These are phyloP conservation scores for Probosciger aterrimus DNA, from an alignment of 2,113 vertebrate species.

Conservation along the genomic window DNA sequence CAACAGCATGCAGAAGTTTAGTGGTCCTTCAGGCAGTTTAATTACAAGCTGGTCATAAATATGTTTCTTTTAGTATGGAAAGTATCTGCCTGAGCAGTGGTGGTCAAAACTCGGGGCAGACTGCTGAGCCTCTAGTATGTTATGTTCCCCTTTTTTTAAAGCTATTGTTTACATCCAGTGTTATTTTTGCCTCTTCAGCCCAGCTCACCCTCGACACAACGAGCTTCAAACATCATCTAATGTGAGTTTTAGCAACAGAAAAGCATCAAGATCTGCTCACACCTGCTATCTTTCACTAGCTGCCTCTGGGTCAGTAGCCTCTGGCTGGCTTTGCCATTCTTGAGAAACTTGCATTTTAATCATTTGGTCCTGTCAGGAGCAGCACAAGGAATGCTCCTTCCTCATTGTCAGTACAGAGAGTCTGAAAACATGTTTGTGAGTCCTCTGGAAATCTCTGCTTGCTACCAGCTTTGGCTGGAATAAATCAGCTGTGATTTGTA, in stretches of 20 bases:
- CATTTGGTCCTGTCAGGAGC: slow-evolving; percentile 1
- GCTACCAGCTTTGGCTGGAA: not conserved
- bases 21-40: not conserved
- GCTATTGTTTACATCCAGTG: not conserved
- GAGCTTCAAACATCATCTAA: not conserved
- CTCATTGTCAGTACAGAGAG: not conserved
- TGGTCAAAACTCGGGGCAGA: not conserved
- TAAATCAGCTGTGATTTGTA: not conserved
- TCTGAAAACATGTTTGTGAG: not conserved
- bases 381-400: not conserved
- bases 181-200: not conserved
- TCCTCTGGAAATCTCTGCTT: not conserved
- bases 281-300: slow-evolving; percentile 18
- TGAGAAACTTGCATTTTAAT: slow-evolving; percentile 1
- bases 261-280: not conserved
- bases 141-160: not conserved
- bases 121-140: not conserved
- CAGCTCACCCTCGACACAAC: not conserved
- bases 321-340: slow-evolving; percentile 21
- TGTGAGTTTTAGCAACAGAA: not conserved
- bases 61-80: not conserved
- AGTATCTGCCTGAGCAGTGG: not conserved
- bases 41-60: not conserved
- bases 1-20: not conserved
- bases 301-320: slow-evolving; percentile 32